These are phyloP conservation scores for Cheilosia soror DNA, from an alignment of 2,888 invertebrate genomes.

Conservation along the genomic window DNA sequence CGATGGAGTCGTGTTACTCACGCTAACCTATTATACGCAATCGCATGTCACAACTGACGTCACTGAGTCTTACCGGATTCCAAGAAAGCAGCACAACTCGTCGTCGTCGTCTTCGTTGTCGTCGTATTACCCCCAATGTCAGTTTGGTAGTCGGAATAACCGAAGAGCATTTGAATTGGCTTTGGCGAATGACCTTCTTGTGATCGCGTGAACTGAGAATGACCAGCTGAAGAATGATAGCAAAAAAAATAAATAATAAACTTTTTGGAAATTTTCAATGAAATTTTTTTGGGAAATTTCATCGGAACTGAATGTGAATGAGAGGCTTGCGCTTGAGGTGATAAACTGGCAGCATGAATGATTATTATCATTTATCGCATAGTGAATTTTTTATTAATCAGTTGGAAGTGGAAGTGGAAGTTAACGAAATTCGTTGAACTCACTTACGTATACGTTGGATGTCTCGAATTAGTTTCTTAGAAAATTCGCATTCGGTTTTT, in stretches of 20 bases:
- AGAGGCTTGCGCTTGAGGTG: slow-evolving; percentile 1
- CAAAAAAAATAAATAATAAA: neutral
- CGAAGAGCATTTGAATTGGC: slow-evolving; percentile 54
- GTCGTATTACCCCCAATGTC: slow-evolving; percentile 62
- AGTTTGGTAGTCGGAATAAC: slow-evolving; percentile 55
- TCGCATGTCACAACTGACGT: slow-evolving; percentile 56
- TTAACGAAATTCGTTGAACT: slow-evolving; percentile 51
- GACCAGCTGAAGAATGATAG: neutral
- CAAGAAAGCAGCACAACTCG: neutral
- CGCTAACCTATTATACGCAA: slow-evolving; percentile 18
- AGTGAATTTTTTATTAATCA: slow-evolving; percentile 12
- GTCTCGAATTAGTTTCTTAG: neutral
- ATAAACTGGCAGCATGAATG: slow-evolving; percentile 11
- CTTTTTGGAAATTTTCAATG: slow-evolving; percentile 45
- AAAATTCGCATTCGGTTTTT: neutral
- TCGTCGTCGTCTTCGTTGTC: slow-evolving; percentile 7
- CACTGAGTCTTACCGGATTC: slow-evolving; percentile 61
- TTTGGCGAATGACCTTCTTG: slow-evolving; percentile 58
- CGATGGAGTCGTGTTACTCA: slow-evolving; percentile 28
- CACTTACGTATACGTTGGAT: neutral
- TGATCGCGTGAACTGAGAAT: slow-evolving; percentile 39
- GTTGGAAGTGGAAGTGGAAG: slow-evolving; percentile 29
- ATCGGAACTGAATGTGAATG: neutral
- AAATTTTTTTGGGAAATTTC: slow-evolving; percentile 55
- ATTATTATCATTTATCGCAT: slow-evolving; percentile 7